phyloP scores from a whole-genome alignment of 2,888 invertebrate species.

The Busseola fusca region DNA sequence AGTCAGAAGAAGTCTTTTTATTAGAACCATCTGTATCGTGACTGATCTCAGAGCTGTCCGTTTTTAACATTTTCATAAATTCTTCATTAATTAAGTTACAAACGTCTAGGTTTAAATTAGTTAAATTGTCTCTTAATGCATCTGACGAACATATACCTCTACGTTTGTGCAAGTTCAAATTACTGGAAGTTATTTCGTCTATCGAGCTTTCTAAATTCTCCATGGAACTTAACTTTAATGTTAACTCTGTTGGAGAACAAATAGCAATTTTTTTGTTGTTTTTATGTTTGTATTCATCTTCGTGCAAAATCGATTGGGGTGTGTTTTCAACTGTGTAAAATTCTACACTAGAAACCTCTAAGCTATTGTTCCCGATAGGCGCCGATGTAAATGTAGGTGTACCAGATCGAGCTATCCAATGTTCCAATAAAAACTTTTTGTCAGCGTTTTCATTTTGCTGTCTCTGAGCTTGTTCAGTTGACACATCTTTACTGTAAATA shows the following conservation, averaged over 20 bases:
- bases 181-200: constrained; percentile 83
- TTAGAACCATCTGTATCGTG: constrained; percentile 85
- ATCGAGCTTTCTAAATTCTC: constrained; percentile 84
- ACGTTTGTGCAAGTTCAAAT: constrained; percentile 86
- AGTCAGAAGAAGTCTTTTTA: constrained; percentile 87
- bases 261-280: constrained; percentile 79
- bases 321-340: constrained; percentile 86
- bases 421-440: constrained; percentile 86
- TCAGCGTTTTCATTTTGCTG: constrained; percentile 83
- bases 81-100: constrained; percentile 78
- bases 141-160: constrained; percentile 89
- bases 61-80: constrained; percentile 81
- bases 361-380: constrained; percentile 81
- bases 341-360: constrained; percentile 84
- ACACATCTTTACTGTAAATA: constrained; percentile 63
- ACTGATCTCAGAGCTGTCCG: constrained; percentile 83
- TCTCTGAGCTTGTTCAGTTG: constrained; percentile 69
- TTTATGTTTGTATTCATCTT: constrained; percentile 71
- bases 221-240: constrained; percentile 81
- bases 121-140: constrained; percentile 83
- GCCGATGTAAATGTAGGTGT: constrained; percentile 86
- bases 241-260: constrained; percentile 86
- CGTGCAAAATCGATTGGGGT: constrained; percentile 73
- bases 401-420: constrained; percentile 87
- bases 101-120: constrained; percentile 77